Evolutionary conservation across 2,797 vertebrate genomes (phyloP).

Genomic region (Mormyrus hasselquistii): DNA sequence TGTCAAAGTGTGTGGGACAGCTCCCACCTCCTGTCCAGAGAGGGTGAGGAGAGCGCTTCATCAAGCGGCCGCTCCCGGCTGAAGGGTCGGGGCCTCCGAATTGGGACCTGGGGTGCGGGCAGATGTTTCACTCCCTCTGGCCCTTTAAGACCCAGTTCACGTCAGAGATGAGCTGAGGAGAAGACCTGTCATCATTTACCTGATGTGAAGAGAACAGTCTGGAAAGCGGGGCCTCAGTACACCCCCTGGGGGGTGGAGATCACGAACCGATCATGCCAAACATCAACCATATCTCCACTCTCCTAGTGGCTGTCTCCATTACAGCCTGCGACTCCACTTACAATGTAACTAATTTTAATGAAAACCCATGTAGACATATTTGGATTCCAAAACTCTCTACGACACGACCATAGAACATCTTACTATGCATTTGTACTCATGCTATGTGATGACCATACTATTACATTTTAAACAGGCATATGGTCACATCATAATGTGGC

Average conservation of each 20-base stretch:
- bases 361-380: not conserved
- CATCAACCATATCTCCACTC: not conserved
- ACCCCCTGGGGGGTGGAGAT: not conserved
- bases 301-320: not conserved
- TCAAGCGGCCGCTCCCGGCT: not conserved
- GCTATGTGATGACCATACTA: not conserved
- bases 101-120: not conserved
- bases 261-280: not conserved
- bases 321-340: not conserved
- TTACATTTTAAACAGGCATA: constrained; percentile 7
- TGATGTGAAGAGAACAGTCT: not conserved
- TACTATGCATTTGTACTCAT: not conserved
- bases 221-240: not conserved
- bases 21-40: not conserved
- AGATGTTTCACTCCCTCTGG: not conserved
- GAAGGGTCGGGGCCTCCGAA: not conserved
- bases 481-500: not conserved
- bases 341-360: not conserved
- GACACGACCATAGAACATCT: not conserved
- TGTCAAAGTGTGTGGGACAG: too few species aligned
- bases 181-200: not conserved
- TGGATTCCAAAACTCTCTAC: not conserved
- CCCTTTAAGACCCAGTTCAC: not conserved
- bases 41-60: not conserved
- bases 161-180: not conserved